Conservation (phyloP, 37 sponge, comb jelly and placozoan species). For the Ianthella basta region DNA sequence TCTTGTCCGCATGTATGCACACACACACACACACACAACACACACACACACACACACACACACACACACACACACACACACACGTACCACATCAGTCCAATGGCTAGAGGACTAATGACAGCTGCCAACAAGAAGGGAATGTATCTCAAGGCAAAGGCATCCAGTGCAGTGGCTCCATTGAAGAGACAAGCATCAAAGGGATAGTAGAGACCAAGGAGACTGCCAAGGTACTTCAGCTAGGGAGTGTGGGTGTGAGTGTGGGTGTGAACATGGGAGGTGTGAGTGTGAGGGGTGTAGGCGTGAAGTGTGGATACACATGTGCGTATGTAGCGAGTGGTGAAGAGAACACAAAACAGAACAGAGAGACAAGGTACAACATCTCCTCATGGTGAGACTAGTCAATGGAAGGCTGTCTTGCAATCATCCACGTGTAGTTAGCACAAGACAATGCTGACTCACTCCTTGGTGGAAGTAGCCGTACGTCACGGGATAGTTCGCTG, state of each 20-base stretch:
- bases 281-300: too few relatives aligned
- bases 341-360: too few relatives aligned
- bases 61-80: conserved; percentile 5
- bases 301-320: too few relatives aligned
- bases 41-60: neutral
- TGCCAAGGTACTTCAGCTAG: conserved; percentile 11
- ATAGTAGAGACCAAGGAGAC: conserved; percentile 9
- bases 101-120: neutral
- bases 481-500: too few relatives aligned
- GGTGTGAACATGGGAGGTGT: too few relatives aligned
- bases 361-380: too few relatives aligned
- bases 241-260: neutral
- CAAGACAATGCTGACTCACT: too few relatives aligned
- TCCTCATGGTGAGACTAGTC: too few relatives aligned
- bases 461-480: too few relatives aligned
- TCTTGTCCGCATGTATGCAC: neutral
- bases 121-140: neutral
- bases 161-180: neutral
- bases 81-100: conserved; percentile 33
- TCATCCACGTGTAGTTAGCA: too few relatives aligned
- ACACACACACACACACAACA: neutral
- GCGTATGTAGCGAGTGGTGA: too few relatives aligned
- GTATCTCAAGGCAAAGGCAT: neutral
- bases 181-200: conserved; percentile 22
- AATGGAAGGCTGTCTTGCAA: too few relatives aligned